Conservation (phyloP, 2,888 invertebrate genomes). For the Eudemis profundana region DNA sequence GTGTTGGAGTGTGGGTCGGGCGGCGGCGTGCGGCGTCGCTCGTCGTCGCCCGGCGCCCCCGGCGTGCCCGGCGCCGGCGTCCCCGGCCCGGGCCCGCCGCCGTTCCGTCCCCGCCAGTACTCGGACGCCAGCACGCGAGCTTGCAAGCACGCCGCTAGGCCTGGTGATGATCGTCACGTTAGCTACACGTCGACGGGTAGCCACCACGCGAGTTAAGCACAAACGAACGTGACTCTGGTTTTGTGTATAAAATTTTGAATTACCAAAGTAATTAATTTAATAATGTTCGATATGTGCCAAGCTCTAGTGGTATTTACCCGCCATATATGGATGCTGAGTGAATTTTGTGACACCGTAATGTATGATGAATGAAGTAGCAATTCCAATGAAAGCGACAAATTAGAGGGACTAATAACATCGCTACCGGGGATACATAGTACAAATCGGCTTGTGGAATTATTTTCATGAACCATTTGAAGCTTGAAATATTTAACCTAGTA, state of each 20-base stretch:
- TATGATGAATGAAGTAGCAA: not conserved
- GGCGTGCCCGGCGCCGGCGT: constrained; percentile 50
- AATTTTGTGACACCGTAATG: not conserved
- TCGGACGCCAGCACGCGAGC: constrained; percentile 89
- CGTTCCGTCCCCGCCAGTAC: constrained; percentile 86
- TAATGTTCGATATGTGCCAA: not conserved
- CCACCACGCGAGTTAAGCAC: not conserved
- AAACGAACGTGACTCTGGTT: not conserved
- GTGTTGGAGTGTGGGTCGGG: constrained; percentile 89
- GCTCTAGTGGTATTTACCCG: not conserved
- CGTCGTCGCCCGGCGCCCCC: constrained; percentile 58
- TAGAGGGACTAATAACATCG: not conserved
- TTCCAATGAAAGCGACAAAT: constrained; percentile 20
- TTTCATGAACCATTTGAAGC: too few species aligned
- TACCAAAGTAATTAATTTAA: too few species aligned
- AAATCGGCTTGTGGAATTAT: too few species aligned
- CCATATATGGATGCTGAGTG: not conserved
- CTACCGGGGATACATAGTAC: not conserved
- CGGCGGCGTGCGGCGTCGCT: constrained; percentile 78
- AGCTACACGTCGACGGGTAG: not conserved
- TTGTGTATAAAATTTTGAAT: too few species aligned
- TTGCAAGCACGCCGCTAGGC: constrained; percentile 93
- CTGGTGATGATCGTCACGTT: constrained; percentile 65
- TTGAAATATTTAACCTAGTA: too few species aligned
- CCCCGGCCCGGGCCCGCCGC: constrained; percentile 67